phyloP scores from a whole-genome alignment of 2,888 invertebrate genomes.

The Acronicta leporina region DNA sequence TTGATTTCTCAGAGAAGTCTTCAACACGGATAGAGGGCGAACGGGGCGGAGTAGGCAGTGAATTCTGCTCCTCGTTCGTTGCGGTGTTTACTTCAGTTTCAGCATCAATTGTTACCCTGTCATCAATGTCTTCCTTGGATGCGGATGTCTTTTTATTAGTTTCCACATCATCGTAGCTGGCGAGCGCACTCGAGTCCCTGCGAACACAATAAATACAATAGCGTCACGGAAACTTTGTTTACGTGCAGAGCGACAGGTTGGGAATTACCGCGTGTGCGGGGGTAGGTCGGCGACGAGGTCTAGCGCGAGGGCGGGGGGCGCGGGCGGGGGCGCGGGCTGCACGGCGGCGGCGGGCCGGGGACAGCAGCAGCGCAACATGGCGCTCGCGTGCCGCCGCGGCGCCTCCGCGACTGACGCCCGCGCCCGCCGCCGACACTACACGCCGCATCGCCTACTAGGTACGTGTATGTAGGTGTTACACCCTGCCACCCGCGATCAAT shows the following conservation, averaged over 20 bases:
- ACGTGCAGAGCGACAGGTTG: conserved; percentile 29
- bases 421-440: conserved; percentile 42
- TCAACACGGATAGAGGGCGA: conserved; percentile 80
- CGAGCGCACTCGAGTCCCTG: conserved; percentile 82
- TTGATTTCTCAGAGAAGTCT: conserved; percentile 77
- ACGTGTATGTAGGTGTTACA: conserved; percentile 27
- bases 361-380: conserved; percentile 79
- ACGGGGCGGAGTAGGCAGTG: conserved; percentile 61
- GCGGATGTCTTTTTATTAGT: conserved; percentile 36
- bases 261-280: conserved; percentile 78
- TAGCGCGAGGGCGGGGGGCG: conserved; percentile 66
- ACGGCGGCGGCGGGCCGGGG: conserved; percentile 63
- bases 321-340: conserved; percentile 59
- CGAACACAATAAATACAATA: conserved; percentile 62
- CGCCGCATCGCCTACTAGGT: conserved; percentile 9
- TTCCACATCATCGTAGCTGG: conserved; percentile 60
- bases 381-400: conserved; percentile 76
- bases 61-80: conserved; percentile 24
- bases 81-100: conserved; percentile 20
- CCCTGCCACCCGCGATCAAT: conserved; percentile 66
- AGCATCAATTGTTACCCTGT: conserved; percentile 11
- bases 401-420: conserved; percentile 78
- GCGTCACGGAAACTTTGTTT: conserved; percentile 46
- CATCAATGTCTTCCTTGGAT: conserved; percentile 22
- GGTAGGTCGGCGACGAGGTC: conserved; percentile 85